phyloP scores from a whole-genome alignment of 2,888 invertebrate species.

The Drosophila suboccidentalis region DNA sequence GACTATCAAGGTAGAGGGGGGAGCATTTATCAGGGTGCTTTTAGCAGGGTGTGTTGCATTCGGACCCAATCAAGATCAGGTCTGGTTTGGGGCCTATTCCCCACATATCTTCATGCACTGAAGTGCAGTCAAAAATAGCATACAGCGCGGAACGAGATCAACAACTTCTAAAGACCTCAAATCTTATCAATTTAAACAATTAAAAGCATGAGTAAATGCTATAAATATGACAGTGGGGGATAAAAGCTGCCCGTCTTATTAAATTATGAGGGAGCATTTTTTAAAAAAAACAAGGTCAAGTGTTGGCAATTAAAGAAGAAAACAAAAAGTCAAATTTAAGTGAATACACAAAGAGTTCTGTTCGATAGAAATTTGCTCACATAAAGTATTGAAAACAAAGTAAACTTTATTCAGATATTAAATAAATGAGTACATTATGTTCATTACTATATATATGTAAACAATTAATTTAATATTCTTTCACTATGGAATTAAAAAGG shows the following conservation, averaged over 20 bases:
- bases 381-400: background rate
- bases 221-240: conserved; percentile 45
- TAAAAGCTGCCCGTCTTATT: background rate
- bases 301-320: conserved; percentile 10
- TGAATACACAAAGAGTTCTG: background rate
- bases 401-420: background rate
- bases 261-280: conserved; percentile 14
- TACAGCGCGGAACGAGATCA: conserved; percentile 23
- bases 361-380: background rate
- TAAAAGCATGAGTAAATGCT: conserved; percentile 48
- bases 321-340: conserved; percentile 3
- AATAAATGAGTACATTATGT: background rate
- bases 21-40: conserved; percentile 24
- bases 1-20: background rate
- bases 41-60: conserved; percentile 8
- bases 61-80: conserved; percentile 9
- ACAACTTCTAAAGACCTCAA: conserved; percentile 37
- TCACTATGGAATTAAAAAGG: no score
- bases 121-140: conserved; percentile 46
- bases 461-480: no score
- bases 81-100: conserved; percentile 27
- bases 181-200: conserved; percentile 61
- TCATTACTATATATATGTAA: no score
- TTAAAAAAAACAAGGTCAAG: conserved; percentile 48
- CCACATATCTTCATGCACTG: conserved; percentile 35